These are phyloP conservation scores for Melinaea marsaeus DNA, from an alignment of 2,888 invertebrate genomes.

Conservation along the genomic window DNA sequence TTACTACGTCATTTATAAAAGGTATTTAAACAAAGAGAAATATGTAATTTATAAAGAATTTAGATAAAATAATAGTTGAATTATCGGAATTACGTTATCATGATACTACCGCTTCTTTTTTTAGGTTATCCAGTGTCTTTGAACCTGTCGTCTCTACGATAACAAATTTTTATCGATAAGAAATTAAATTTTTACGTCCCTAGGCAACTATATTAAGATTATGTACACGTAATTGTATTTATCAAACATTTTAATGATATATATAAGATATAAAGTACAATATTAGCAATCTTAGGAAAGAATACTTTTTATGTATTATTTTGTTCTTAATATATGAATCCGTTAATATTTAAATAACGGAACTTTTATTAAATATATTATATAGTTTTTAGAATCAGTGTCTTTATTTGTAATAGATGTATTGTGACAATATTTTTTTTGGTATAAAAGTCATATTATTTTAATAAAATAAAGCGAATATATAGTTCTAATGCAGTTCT, in stretches of 20 bases:
- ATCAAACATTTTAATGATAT: background rate
- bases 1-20: background rate
- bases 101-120: slow-evolving; percentile 13
- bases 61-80: background rate
- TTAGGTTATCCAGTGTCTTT: slow-evolving; percentile 29
- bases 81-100: background rate
- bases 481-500: no score
- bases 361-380: no score
- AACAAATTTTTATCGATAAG: slow-evolving; percentile 10
- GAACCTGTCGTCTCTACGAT: slow-evolving; percentile 24
- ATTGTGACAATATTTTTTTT: no score
- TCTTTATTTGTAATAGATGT: no score
- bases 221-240: no score
- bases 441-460: no score
- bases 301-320: background rate
- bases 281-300: background rate
- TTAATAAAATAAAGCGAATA: no score
- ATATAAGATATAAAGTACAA: background rate
- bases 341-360: no score
- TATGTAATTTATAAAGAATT: background rate
- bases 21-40: background rate
- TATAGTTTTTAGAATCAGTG: no score
- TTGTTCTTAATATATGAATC: background rate
- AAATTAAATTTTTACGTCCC: background rate
- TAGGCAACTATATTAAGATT: background rate